These are phyloP conservation scores for Callospermophilus lateralis DNA, from an alignment of 2,113 vertebrate genomes.

Conservation along the genomic window DNA sequence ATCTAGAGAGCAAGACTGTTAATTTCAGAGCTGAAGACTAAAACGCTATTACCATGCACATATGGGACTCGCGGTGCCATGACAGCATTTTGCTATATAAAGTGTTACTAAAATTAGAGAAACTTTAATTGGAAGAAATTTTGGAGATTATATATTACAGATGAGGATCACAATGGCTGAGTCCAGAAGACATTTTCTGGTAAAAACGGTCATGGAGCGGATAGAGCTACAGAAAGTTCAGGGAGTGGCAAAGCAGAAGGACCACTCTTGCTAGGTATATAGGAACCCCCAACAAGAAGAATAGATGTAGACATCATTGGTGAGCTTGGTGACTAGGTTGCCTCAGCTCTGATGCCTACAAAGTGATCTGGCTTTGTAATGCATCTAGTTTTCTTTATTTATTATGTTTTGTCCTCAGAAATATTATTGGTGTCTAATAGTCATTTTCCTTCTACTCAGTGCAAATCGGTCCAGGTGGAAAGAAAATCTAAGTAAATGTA, in stretches of 20 bases:
- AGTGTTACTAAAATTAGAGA: slow-evolving; percentile 1
- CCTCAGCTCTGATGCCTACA: not conserved
- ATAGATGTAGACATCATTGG: not conserved
- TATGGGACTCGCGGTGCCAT: not conserved
- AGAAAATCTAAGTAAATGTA: not conserved
- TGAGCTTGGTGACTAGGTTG: not conserved
- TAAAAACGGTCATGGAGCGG: not conserved
- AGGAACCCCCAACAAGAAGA: not conserved
- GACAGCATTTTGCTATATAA: not conserved
- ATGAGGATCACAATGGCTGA: not conserved
- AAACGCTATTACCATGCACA: not conserved
- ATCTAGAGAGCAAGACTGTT: not conserved
- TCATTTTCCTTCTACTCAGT: not conserved
- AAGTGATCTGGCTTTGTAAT: not conserved
- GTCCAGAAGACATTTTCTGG: not conserved
- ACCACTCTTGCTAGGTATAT: not conserved
- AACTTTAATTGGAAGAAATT: not conserved
- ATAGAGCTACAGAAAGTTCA: not conserved
- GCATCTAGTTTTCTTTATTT: not conserved
- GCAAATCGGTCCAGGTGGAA: not conserved
- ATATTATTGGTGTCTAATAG: not conserved
- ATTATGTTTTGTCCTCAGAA: not conserved
- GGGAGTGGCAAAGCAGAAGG: not conserved
- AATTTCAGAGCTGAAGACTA: not conserved
- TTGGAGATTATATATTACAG: not conserved